Evolutionary conservation across 2,888 invertebrate species (phyloP), one percentile per base, ranked within the genome.

Genomic region (Eupithecia inturbata): DNA sequence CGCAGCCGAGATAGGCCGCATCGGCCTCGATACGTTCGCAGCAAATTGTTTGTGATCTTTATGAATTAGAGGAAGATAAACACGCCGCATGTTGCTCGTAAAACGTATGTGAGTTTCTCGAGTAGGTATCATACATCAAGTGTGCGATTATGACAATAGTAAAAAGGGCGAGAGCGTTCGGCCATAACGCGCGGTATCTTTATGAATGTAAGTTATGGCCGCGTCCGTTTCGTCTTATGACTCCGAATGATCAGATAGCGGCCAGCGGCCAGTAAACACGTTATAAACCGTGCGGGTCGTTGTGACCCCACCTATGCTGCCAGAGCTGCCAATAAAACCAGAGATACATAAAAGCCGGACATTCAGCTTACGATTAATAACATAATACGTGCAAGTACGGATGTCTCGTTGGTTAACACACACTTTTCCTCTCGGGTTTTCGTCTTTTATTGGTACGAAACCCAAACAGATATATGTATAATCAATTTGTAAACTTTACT

Each of bases 221-320:
- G 80, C 81, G 77, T 79, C 79, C 81, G 78, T 79, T 82, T 82
- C 82, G 80, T 83, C 83, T 83, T 83, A 84, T 80, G 83, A 83
- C 81, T 84, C 78, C 78, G 80, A 83, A 82, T 82, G 87, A 88
- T 90, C 88, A 85, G 89, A 89, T 88, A 88, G 84, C 82, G 80
- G 80, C 80, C 82, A 78, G 82, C 82, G 83, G 85, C 82, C 87
- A 84, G 88, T 91, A 91, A 91, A 91, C 92, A 91, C 89, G 85
- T 87, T 85, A 88, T 91, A 89, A 91, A 82, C 79, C 79, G 79
- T 72, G 78, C 71, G 77, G 75, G 80, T 77, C 81, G 80, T 75
- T 81, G 67, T 78, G 80, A 77, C 81, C 77, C 78, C 79, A 75
- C 77, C 78, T 75, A 72, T 70, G 75, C 31, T 68, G 75, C 26